A percentile compares a stretch with the other conserved stretches of the same genome.
Conservation (phyloP, 2,888 invertebrate species). For the Periphyllus acericola region DNA sequence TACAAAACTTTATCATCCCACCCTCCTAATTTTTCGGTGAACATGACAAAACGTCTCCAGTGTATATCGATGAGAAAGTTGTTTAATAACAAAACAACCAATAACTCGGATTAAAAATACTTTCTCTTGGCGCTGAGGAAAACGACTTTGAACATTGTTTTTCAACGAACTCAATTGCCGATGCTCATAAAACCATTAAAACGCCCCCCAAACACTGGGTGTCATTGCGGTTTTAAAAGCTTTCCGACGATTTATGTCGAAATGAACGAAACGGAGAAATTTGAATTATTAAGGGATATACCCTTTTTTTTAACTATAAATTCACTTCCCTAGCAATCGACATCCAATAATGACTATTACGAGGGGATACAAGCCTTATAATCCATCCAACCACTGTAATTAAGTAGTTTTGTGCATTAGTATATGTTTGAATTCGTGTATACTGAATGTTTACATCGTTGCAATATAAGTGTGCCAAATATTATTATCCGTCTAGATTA, state of each 20-base stretch:
- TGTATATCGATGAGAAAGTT: constrained; percentile 33
- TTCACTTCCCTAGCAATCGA: not conserved
- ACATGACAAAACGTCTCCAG: constrained; percentile 14
- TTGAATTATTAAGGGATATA: constrained; percentile 39
- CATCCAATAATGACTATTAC: not conserved
- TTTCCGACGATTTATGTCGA: constrained; percentile 39
- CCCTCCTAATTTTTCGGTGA: constrained; percentile 2
- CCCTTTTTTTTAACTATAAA: constrained; percentile 27
- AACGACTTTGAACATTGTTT: constrained; percentile 55
- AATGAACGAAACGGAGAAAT: constrained; percentile 42
- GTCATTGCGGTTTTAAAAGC: constrained; percentile 53
- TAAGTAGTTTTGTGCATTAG: not conserved
- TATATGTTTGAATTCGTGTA: not conserved
- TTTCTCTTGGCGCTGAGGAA: not conserved
- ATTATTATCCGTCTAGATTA: not conserved
- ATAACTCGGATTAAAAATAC: constrained; percentile 57
- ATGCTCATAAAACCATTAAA: constrained; percentile 60
- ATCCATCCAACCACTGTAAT: not conserved
- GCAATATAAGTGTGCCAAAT: not conserved
- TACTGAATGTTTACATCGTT: no score
- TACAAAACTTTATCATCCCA: constrained; percentile 38
- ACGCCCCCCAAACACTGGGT: constrained; percentile 12
- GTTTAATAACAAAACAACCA: constrained; percentile 47
- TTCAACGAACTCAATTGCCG: constrained; percentile 44
- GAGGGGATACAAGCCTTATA: not conserved